Conservation (phyloP, 2,888 invertebrate genomes). For the Eubasilissa splendida region DNA sequence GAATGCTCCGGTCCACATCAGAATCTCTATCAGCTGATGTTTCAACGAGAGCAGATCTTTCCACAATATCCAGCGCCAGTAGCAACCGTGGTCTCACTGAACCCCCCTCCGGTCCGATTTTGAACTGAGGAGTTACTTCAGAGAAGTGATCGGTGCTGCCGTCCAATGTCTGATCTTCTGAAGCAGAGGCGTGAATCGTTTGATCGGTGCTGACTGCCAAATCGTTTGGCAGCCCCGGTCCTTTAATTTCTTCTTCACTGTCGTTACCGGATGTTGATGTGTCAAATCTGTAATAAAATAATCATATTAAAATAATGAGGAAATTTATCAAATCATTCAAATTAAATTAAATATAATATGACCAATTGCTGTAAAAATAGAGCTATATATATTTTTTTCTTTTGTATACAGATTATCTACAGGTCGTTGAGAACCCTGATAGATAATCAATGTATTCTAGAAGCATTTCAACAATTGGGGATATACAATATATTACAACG, state of each 20-base stretch:
- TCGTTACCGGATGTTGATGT: slow-evolving; percentile 78
- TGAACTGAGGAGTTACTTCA: slow-evolving; percentile 76
- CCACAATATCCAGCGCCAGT: slow-evolving; percentile 61
- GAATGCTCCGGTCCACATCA: slow-evolving; percentile 73
- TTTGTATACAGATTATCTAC: no score
- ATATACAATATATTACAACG: no score
- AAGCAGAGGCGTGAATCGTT: slow-evolving; percentile 54
- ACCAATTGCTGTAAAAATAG: no score
- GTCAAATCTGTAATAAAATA: slow-evolving; percentile 67
- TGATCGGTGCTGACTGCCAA: slow-evolving; percentile 53
- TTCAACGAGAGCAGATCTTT: slow-evolving; percentile 61
- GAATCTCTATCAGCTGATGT: slow-evolving; percentile 68
- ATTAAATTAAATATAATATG: no score
- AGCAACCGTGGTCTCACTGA: slow-evolving; percentile 66
- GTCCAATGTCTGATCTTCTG: slow-evolving; percentile 55
- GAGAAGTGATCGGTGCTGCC: slow-evolving; percentile 59
- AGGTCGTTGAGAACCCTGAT: no score
- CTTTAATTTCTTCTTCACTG: slow-evolving; percentile 75
- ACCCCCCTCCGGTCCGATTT: slow-evolving; percentile 75
- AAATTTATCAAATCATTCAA: neutral
- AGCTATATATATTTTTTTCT: no score
- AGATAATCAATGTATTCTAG: no score
- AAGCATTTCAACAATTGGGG: no score
- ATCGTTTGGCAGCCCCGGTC: slow-evolving; percentile 32
- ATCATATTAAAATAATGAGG: neutral